Base-by-base conservation (phyloP, 2,888 invertebrate species). In the Latrodectus elegans region DNA sequence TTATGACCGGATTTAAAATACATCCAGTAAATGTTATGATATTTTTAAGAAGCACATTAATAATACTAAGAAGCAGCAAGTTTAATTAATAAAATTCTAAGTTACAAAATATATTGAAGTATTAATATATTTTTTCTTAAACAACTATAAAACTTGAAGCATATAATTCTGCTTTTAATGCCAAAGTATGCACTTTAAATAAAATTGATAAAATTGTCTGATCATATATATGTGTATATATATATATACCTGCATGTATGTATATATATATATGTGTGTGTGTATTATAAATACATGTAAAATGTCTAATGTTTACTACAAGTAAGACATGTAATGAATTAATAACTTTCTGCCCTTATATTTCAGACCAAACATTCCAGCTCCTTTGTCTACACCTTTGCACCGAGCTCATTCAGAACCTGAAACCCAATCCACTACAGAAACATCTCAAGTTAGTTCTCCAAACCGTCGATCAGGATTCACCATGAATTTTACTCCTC, bases 401-500 rank as follows among this genome's bases (percentile, higher is more conserved):
- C 88, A 77, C 26, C 89, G 81, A 15, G 89, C 83, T 26, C 70
- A 71, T 72, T 86, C 82, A 14, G 89, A 88, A 60, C 26, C 85
- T 52, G 83, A 79, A 15, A 17, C 76, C 14, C 80, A 81, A 8
- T 68, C 65, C 14, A 70, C 79, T n/a, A 68, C 75, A 51, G 88
- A 88, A 22, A 76, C 88, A n/a, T 75, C 89, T 9, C 81, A 87
- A 1, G 76, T 78, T 17, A 83, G 88, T 71, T 87, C 89, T 64
- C 85, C 90, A 17, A 89, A 84, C 83, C 76, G 86, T 74, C 84
- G 90, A 65, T 90, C 84, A 49, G 90, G 84, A 85, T 90, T 91
- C 11, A 95, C 95, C 70, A 93, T 97, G 15, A 97, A 96, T 92
- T 93, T 97, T 14, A 94, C 94, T 70, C 95, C 95, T 76, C 95